A percentile compares a stretch with the other conserved stretches of the same genome.
phyloP scores from a whole-genome alignment of 2,113 vertebrate genomes.

The Sinocyclocheilus anshuiensis region DNA sequence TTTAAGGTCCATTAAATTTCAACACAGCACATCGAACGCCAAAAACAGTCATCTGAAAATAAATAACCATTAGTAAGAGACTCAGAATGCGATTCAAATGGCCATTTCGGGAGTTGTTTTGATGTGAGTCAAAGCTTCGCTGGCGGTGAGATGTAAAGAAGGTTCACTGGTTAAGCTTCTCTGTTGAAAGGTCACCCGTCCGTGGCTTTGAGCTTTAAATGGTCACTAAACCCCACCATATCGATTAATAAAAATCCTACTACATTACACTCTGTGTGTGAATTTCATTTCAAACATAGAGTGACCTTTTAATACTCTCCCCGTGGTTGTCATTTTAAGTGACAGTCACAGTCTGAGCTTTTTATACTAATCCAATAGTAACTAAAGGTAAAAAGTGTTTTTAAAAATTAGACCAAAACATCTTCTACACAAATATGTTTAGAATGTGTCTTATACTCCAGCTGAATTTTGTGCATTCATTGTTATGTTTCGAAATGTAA shows the following conservation, averaged over 20 bases:
- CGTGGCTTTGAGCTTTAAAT: conserved; percentile 13
- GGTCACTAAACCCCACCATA: not conserved
- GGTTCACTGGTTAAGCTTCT: not conserved
- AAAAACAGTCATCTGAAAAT: not conserved
- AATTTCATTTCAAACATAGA: not conserved
- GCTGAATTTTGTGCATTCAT: not conserved
- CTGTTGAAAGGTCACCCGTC: conserved; percentile 2
- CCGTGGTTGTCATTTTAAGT: not conserved
- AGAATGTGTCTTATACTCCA: not conserved
- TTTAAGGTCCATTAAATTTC: not conserved
- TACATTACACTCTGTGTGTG: not conserved
- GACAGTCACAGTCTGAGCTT: not conserved
- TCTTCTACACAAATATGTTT: not conserved
- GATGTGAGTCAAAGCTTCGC: conserved; percentile 22
- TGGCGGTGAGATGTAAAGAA: not conserved
- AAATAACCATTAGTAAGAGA: not conserved
- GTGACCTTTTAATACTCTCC: conserved; percentile 2
- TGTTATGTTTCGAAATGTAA: not conserved
- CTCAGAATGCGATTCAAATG: not conserved
- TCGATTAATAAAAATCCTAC: conserved; percentile 4
- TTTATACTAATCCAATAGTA: not conserved
- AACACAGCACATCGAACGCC: not conserved
- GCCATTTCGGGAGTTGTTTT: conserved; percentile 7
- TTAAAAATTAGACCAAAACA: not conserved
- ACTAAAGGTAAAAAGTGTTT: not conserved